Evolutionary conservation across 1,140 invertebrate genomes (phyloP).

Genomic region (Doryteuthis pealeii): DNA sequence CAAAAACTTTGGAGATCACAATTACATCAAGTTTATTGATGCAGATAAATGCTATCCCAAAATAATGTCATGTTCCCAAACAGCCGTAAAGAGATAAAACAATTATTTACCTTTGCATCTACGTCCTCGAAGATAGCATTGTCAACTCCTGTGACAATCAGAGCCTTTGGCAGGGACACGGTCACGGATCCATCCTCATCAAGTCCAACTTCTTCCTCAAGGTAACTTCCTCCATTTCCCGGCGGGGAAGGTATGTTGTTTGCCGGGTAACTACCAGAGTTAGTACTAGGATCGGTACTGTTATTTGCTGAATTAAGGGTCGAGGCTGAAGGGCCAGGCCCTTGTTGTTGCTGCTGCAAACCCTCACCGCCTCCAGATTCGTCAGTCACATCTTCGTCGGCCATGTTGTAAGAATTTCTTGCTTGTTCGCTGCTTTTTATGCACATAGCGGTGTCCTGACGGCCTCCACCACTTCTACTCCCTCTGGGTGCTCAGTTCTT

Average conservation of each 20-base stretch:
- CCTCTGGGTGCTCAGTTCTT: no score
- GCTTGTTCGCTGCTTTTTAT: conserved; percentile 3
- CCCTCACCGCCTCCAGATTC: background rate
- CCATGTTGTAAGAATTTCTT: background rate
- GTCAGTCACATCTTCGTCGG: background rate
- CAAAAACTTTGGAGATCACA: no score
- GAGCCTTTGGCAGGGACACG: background rate
- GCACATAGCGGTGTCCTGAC: background rate
- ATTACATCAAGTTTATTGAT: no score
- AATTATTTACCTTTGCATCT: background rate
- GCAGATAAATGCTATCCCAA: no score
- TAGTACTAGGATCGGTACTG: no score
- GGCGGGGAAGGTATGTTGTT: no score
- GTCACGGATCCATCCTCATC: background rate
- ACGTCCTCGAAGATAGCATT: background rate
- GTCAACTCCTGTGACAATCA: background rate
- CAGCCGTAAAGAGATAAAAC: background rate
- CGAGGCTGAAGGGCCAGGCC: background rate
- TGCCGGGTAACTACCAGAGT: no score
- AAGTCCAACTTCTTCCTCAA: background rate
- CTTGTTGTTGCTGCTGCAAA: background rate
- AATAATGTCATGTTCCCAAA: no score
- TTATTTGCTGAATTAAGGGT: no score
- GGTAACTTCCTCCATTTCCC: no score
- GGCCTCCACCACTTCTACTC: no score